A percentile compares a stretch with the other conserved stretches of the same genome.
Evolutionary conservation across 2,888 invertebrate genomes (phyloP).

Genomic region (Ophion obscuratus): DNA sequence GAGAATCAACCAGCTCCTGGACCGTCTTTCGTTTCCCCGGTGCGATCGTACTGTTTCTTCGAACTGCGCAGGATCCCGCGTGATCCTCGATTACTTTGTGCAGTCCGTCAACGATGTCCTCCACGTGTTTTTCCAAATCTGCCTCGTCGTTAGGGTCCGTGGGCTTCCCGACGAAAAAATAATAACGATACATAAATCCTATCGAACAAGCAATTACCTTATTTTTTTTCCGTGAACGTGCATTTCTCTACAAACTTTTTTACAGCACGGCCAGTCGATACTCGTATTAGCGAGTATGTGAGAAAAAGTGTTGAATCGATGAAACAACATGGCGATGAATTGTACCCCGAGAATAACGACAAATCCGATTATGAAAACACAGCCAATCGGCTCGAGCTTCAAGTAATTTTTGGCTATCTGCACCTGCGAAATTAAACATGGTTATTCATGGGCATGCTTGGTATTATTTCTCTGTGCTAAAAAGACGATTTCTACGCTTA

Average conservation of each 20-base stretch:
- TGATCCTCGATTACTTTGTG: slow-evolving; percentile 90
- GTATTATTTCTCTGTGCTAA: background rate
- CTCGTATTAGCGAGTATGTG: slow-evolving; percentile 94
- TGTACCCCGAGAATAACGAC: slow-evolving; percentile 87
- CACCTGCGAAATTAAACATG: slow-evolving; percentile 75
- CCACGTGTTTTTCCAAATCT: slow-evolving; percentile 89
- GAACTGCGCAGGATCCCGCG: slow-evolving; percentile 83
- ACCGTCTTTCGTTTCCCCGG: slow-evolving; percentile 94
- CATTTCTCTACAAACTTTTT: slow-evolving; percentile 87
- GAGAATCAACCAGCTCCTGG: slow-evolving; percentile 94
- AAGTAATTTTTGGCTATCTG: slow-evolving; percentile 83
- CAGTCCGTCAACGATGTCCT: slow-evolving; percentile 94
- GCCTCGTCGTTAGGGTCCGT: slow-evolving; percentile 94
- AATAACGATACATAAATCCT: background rate
- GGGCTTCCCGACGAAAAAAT: slow-evolving; percentile 84
- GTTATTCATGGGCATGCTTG: background rate
- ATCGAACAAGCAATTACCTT: background rate
- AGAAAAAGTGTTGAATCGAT: slow-evolving; percentile 87
- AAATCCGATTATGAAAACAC: slow-evolving; percentile 87
- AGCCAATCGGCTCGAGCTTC: slow-evolving; percentile 87
- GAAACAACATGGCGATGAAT: slow-evolving; percentile 88
- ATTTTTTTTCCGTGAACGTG: background rate
- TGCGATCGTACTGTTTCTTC: slow-evolving; percentile 92
- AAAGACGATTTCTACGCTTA: no score
- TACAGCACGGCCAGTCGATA: slow-evolving; percentile 91